These are phyloP conservation scores for Motacilla tschutschensis DNA, from an alignment of 2,113 vertebrate genomes.

Conservation along the genomic window DNA sequence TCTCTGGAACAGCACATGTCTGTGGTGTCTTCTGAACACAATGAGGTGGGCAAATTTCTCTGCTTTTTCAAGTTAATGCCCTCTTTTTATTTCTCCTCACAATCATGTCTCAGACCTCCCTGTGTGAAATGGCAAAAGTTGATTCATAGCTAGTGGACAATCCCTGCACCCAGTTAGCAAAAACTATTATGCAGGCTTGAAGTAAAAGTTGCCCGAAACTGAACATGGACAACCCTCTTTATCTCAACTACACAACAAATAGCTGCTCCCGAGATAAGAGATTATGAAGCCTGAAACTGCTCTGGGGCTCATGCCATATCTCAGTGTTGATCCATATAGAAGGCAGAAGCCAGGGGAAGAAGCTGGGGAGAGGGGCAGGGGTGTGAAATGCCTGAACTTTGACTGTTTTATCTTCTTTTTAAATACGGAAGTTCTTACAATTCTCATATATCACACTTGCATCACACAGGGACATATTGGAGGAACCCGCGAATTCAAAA, in stretches of 20 bases:
- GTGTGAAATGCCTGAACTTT: background rate
- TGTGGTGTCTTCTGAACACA: background rate
- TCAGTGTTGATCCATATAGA: background rate
- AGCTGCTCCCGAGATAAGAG: background rate
- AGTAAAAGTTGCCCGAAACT: background rate
- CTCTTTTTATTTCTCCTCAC: background rate
- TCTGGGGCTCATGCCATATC: background rate
- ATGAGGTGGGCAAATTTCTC: background rate
- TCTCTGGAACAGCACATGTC: background rate
- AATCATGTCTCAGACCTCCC: background rate
- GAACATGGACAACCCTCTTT: background rate
- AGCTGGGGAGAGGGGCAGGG: too few species aligned
- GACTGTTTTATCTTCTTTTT: background rate
- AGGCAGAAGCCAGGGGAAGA: background rate
- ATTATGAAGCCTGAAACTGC: background rate
- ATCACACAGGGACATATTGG: background rate
- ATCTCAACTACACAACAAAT: background rate
- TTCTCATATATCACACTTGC: background rate
- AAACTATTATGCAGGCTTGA: background rate
- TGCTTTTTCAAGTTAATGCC: background rate
- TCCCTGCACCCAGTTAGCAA: accelerated
- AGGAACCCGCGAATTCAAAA: background rate
- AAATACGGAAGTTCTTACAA: background rate
- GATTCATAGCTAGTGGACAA: background rate
- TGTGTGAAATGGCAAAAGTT: background rate